These are phyloP conservation scores for Sterrhoptilus dennistouni DNA, from an alignment of 2,113 vertebrate species.

Conservation along the genomic window DNA sequence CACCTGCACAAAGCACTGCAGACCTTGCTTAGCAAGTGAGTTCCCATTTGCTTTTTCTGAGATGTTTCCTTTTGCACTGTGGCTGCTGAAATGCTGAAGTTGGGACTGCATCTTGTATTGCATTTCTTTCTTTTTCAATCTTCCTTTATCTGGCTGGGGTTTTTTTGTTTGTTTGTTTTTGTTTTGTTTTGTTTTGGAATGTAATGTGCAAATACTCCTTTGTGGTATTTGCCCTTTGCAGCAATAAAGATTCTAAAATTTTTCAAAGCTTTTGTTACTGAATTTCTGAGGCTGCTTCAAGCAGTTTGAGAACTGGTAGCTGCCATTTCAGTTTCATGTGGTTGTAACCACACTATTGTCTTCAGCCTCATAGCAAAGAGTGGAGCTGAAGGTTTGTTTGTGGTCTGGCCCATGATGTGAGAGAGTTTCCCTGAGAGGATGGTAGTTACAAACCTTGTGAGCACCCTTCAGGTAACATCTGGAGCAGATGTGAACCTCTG, in stretches of 20 bases:
- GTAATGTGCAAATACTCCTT: background rate
- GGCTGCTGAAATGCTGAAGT: background rate
- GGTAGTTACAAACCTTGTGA: background rate
- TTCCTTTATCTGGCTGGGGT: background rate
- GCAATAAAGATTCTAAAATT: background rate
- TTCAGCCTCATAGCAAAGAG: background rate
- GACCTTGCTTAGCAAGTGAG: slow-evolving; percentile 86
- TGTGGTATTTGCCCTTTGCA: background rate
- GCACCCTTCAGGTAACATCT: background rate
- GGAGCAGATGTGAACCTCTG: background rate
- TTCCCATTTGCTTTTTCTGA: slow-evolving; percentile 39
- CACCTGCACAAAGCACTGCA: slow-evolving; percentile 78
- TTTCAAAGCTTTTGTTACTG: background rate
- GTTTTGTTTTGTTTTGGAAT: background rate
- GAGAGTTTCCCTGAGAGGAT: background rate
- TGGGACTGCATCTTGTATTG: background rate
- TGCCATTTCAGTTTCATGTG: background rate
- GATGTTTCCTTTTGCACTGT: background rate
- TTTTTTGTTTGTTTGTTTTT: background rate
- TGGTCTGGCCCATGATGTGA: background rate
- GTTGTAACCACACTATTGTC: background rate
- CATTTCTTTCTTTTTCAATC: background rate
- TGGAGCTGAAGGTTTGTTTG: background rate
- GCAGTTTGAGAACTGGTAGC: background rate
- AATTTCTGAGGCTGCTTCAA: background rate